phyloP scores from a whole-genome alignment of 2,113 vertebrate species.

The Engystomops pustulosus region DNA sequence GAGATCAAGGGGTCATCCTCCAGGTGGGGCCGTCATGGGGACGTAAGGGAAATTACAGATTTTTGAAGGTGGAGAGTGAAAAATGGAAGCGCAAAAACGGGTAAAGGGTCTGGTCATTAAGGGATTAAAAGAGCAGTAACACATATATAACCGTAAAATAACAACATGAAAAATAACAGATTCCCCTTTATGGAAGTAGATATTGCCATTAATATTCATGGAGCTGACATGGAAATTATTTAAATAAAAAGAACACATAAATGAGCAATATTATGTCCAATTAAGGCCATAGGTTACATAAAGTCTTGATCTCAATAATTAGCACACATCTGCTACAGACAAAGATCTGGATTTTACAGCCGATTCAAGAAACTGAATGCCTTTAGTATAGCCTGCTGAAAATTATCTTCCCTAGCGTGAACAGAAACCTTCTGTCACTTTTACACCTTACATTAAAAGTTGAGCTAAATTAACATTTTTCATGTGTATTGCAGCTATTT shows the following conservation, averaged over 20 bases:
- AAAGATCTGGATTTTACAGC: slow-evolving; percentile 8
- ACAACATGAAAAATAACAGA: background rate
- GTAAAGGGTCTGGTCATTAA: no score
- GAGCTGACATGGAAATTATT: background rate
- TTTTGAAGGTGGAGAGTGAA: no score
- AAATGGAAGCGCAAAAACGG: no score
- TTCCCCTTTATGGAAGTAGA: background rate
- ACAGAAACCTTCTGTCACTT: slow-evolving; percentile 30
- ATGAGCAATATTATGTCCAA: background rate
- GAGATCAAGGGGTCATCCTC: no score
- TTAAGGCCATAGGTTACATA: background rate
- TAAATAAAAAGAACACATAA: background rate
- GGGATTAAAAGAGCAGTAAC: no score
- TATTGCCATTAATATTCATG: background rate
- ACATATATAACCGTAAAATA: no score
- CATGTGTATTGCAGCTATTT: background rate
- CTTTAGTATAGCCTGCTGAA: background rate
- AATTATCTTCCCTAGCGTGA: background rate
- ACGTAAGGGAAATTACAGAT: no score
- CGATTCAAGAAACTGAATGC: background rate
- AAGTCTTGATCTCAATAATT: slow-evolving; percentile 29
- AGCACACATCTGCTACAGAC: slow-evolving; percentile 29
- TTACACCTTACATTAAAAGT: background rate
- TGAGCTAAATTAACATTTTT: slow-evolving; percentile 12
- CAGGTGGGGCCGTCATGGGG: no score